These are phyloP conservation scores for Dicroscelio sp. DNA, from an alignment of 2,888 invertebrate species.

Conservation along the genomic window DNA sequence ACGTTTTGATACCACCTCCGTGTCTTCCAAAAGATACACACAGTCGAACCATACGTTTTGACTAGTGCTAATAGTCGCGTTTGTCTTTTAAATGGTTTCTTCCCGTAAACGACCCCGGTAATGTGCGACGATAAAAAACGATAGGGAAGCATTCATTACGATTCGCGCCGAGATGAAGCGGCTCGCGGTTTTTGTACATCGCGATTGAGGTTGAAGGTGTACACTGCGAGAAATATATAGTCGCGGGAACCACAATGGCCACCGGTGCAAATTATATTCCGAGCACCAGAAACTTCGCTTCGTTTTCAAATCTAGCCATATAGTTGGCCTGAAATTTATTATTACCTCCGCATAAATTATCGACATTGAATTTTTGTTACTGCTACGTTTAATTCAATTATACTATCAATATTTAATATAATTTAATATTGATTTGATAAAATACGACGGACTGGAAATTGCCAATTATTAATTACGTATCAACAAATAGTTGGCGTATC, in stretches of 20 bases:
- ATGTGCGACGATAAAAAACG: conserved; percentile 53
- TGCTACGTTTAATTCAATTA: no score
- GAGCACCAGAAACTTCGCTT: background rate
- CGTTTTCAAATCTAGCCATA: background rate
- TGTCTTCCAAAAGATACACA: conserved; percentile 41
- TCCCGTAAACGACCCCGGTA: conserved; percentile 56
- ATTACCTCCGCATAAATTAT: background rate
- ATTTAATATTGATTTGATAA: no score
- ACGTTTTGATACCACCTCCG: conserved; percentile 47
- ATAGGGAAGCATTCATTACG: conserved; percentile 55
- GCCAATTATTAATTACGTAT: no score
- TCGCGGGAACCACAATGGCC: conserved; percentile 12
- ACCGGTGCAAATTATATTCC: background rate
- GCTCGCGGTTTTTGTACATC: conserved; percentile 43
- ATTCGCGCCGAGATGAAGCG: conserved; percentile 33
- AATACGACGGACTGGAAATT: no score
- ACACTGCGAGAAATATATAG: conserved; percentile 29
- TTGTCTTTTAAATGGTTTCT: conserved; percentile 70
- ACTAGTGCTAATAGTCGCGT: conserved; percentile 60
- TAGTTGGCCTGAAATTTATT: background rate
- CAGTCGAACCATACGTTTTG: conserved; percentile 26
- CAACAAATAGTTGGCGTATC: no score
- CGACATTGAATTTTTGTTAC: background rate
- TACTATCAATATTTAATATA: no score
- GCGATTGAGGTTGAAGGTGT: conserved; percentile 45